Evolutionary conservation across 2,888 invertebrate species (phyloP).

Genomic region (Limnephilus lunatus): DNA sequence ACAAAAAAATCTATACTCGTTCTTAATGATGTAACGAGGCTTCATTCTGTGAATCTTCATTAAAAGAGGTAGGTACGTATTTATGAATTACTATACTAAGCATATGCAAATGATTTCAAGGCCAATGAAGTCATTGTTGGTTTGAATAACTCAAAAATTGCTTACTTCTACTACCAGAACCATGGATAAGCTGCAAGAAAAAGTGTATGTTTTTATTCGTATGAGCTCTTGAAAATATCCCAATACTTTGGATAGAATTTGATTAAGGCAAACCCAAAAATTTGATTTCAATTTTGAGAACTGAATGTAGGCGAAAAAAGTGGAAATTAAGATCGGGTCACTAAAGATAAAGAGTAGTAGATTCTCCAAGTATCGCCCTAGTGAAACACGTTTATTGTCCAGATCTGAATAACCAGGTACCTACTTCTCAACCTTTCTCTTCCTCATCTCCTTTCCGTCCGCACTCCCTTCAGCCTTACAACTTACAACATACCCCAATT

Average conservation of each 20-base stretch:
- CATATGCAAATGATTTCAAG: not conserved
- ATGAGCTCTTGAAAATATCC: not conserved
- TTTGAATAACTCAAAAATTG: not conserved
- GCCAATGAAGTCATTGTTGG: not conserved
- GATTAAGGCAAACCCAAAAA: not conserved
- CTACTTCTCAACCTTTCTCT: no score
- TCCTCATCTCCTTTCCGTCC: no score
- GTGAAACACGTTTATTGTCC: no score
- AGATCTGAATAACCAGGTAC: no score
- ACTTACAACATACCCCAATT: no score
- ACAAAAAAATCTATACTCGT: not conserved
- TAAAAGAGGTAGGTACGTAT: not conserved
- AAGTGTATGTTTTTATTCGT: not conserved
- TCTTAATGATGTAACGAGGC: not conserved
- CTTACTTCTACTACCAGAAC: not conserved
- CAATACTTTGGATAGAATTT: not conserved
- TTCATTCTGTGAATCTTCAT: not conserved
- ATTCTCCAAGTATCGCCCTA: no score
- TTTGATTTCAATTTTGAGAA: not conserved
- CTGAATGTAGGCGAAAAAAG: not conserved
- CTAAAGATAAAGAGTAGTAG: no score
- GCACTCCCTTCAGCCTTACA: no score
- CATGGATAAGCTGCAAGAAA: not conserved
- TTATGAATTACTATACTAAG: not conserved
- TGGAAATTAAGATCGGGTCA: not conserved